Evolutionary conservation across 1,140 invertebrate species (phyloP), one percentile per base, ranked within the genome.

Genomic region (Drosophila micromelanica): DNA sequence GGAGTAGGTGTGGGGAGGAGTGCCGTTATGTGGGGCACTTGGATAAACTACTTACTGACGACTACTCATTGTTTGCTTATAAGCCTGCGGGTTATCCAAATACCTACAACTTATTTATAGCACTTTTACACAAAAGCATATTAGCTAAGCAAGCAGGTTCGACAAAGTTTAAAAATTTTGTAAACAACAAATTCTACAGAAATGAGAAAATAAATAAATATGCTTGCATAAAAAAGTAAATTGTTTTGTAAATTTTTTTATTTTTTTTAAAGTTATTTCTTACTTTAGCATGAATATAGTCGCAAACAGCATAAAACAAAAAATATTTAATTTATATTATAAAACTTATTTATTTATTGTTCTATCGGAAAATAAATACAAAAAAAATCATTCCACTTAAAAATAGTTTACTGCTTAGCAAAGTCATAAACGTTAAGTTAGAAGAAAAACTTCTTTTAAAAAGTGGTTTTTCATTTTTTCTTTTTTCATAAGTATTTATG

Each of bases 11-110:
- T 15, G 17, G 20, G 45, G 5, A 13, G 40, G n/a, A 8, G 55
- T 12, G 3, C 9, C n/a, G 13, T 4, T 4, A 11, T n/a, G 30
- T 32, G n/a, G 17, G 51, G 20, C 5, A 45, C 48, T 38, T 54
- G 32, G n/a, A 52, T 59, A 59, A 65, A 67, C 62, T 65, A 72
- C 54, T 72, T 65, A 72, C 62, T 59, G 45, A 54, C 48, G 20
- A 52, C 9, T 57, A 40, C 38, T 61, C 67, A 67, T 72, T 67
- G 62, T 61, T 67, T 59, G 62, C 32, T 38, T 37, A 67, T 59
- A 40, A 64, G 37, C 27, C 56, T 52, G 56, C 46, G 15, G 43
- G 12, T 20, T 55, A 63, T 55, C 45, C 49, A 64, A 71, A 70
- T 70, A 42, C 35, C 15, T 6, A 37, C 15, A 55, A 63, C 46